Base-by-base conservation (phyloP, 2,888 invertebrate species). In the Abscondita cerata region DNA sequence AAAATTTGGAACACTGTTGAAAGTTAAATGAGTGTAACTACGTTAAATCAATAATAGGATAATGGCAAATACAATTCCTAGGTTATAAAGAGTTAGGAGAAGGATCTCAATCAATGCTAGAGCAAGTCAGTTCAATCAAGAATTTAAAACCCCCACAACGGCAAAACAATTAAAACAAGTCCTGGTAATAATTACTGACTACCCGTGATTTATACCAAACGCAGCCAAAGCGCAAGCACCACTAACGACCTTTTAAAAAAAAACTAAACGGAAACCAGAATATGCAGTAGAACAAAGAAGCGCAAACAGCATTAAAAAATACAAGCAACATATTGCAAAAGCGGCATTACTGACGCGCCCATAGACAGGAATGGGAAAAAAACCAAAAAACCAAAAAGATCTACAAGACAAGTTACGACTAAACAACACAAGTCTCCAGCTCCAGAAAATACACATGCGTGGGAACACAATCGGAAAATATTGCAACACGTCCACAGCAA, bases 111-210 rank as follows among this genome's bases (percentile, higher is more conserved):
- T 78, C 79, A 0, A 41, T 73, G 9, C 64, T 69, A 1, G 64
- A 72, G 1, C 74, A 74, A 40, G 76, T 78, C 0, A 54, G 73
- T 12, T 72, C 70, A 1, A 73, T 79, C 6, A 5, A 12, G 41
- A 71, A 0, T 74, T 69, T 20, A 51, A 70, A 41, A 67, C 62
- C 36, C 78, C 76, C 0, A 54, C 34, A 11, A 75, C 71, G 0
- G 70, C 72, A 0, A 70, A 70, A 19, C 61, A 73, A 9, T 59
- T 81, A 0, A 61, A 73, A 2, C 59, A 69, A 2, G 78, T 76
- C 61, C 47, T 79, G 0, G 77, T 76, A 0, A 76, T 77, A 72
- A n/a, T 77, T 0, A 79, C 76, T 61, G 77, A 76, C 67, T 78
- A 78, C 38, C 56, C 78, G 2, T 53, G 74, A 2, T 79, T 73